These are phyloP conservation scores for Drosophila recens DNA, from an alignment of 2,888 invertebrate genomes.

Conservation along the genomic window DNA sequence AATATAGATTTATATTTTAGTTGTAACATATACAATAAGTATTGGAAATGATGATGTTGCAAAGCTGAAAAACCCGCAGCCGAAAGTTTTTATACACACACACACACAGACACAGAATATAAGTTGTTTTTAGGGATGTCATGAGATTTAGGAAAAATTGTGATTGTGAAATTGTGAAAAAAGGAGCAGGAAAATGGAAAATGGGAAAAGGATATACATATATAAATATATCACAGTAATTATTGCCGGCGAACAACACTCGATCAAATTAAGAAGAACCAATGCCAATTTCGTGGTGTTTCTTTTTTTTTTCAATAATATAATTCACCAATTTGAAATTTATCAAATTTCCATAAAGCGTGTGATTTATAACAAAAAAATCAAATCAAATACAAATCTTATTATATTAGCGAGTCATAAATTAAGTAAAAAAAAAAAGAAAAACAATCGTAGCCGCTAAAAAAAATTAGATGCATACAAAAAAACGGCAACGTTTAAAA, in stretches of 20 bases:
- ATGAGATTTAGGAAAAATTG: too few species aligned
- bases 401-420: neutral
- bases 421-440: neutral
- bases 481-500: constrained; percentile 8
- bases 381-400: neutral
- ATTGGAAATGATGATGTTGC: neutral
- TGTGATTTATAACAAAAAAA: constrained; percentile 1
- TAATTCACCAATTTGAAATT: constrained; percentile 29
- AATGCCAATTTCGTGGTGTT: constrained; percentile 73
- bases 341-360: constrained; percentile 33
- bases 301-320: constrained; percentile 7
- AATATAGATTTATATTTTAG: constrained; percentile 20
- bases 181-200: neutral
- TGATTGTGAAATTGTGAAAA: too few species aligned
- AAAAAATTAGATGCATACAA: constrained; percentile 22
- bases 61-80: constrained; percentile 8
- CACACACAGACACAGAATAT: too few species aligned
- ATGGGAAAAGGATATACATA: neutral
- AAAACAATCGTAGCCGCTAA: constrained; percentile 14
- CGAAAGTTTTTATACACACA: neutral
- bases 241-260: constrained; percentile 33
- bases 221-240: constrained; percentile 35
- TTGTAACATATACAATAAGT: neutral
- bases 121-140: too few species aligned
- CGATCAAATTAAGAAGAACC: constrained; percentile 44